These are phyloP conservation scores for Decapterus maruadsi DNA, from an alignment of 2,797 vertebrate genomes.

Conservation along the genomic window DNA sequence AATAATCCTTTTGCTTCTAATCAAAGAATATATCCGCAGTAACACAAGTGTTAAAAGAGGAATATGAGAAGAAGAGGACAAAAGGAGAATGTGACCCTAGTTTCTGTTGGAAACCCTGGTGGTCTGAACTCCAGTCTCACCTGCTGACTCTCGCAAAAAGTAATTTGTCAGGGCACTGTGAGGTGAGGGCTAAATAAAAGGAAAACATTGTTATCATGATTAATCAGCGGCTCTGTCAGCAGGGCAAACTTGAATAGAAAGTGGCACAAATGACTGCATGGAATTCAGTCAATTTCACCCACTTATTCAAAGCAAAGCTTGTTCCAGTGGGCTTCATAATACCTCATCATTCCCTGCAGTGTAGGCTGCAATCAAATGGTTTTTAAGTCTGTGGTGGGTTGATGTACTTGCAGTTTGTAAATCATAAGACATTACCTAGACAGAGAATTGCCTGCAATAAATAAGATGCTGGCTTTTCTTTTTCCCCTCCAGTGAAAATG, in stretches of 20 bases:
- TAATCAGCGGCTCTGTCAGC: slow-evolving; percentile 74
- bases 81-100: rapidly evolving
- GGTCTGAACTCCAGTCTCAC: slow-evolving; percentile 43
- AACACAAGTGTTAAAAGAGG: background rate
- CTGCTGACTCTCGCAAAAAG: slow-evolving; percentile 61
- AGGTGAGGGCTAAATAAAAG: slow-evolving; percentile 56
- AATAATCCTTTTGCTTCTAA: background rate
- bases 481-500: background rate
- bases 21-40: background rate
- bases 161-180: slow-evolving; percentile 52
- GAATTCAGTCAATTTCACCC: slow-evolving; percentile 60
- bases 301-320: slow-evolving; percentile 38
- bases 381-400: background rate
- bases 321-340: slow-evolving; percentile 16
- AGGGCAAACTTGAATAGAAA: slow-evolving; percentile 69
- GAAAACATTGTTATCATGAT: slow-evolving; percentile 78
- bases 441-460: slow-evolving; percentile 20
- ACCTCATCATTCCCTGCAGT: slow-evolving; percentile 5
- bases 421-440: slow-evolving; percentile 10
- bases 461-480: slow-evolving; percentile 19
- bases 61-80: background rate
- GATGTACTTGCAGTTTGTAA: slow-evolving; percentile 13
- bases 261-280: slow-evolving; percentile 77
- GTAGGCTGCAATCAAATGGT: background rate
- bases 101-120: slow-evolving; percentile 25